Percentiles rank a stretch among this genome's conserved stretches.
Conservation (phyloP, 2,888 invertebrate species). For the Clivina fossor region DNA sequence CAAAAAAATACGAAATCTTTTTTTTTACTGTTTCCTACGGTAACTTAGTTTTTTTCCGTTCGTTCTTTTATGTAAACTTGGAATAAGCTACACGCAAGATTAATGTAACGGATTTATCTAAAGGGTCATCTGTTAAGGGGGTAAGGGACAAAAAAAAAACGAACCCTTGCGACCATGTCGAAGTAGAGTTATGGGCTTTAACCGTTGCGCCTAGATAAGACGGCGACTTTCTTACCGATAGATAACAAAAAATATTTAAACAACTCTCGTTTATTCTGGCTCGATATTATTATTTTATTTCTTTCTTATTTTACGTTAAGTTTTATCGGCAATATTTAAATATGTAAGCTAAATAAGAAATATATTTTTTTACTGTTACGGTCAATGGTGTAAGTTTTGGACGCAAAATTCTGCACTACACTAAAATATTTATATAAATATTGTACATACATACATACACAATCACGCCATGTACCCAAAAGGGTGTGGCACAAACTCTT, state of each 20-base stretch:
- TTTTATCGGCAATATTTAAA: too few species aligned
- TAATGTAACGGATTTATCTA: conserved; percentile 30
- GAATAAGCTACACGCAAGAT: conserved; percentile 29
- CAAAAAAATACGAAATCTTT: conserved; percentile 26
- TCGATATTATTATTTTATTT: conserved; percentile 17
- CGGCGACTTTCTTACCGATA: conserved; percentile 6
- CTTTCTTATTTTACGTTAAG: too few species aligned
- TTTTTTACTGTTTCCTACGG: conserved; percentile 15
- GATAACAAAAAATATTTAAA: conserved; percentile 12
- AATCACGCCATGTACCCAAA: too few species aligned
- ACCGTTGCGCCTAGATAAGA: conserved; percentile 4
- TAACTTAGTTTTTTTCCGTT: conserved; percentile 24
- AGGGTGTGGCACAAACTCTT: too few species aligned
- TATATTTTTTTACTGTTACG: too few species aligned
- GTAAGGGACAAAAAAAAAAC: conserved; percentile 20
- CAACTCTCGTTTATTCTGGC: too few species aligned
- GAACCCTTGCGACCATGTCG: conserved; percentile 19
- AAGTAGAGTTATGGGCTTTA: conserved; percentile 19
- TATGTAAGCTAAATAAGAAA: too few species aligned
- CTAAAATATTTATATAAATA: conserved; percentile 21
- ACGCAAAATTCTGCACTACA: too few species aligned
- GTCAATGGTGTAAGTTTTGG: too few species aligned
- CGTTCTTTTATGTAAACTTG: conserved; percentile 28
- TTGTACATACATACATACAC: too few species aligned
- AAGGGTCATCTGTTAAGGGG: conserved; percentile 27